Percentiles rank a stretch among this genome's conserved stretches.
Evolutionary conservation across 2,888 invertebrate genomes (phyloP).

Genomic region (Tenthredo livida): DNA sequence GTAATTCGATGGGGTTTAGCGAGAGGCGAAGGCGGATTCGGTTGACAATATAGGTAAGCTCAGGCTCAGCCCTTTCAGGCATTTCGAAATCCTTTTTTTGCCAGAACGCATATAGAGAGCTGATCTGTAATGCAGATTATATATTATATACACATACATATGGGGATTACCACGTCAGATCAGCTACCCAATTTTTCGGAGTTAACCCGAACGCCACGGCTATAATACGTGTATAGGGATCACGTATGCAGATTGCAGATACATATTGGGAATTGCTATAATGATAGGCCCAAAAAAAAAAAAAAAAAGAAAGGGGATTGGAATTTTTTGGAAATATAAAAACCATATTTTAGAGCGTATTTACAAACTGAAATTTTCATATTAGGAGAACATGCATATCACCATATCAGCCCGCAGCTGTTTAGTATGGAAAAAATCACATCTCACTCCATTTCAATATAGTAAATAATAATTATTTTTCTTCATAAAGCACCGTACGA

Average conservation of each 20-base stretch:
- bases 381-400: not conserved
- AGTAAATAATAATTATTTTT: not conserved
- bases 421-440: not conserved
- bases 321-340: not conserved
- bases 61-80: not conserved
- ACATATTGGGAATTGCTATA: slow-evolving; percentile 1
- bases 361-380: not conserved
- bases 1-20: slow-evolving; percentile 5
- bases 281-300: not conserved
- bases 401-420: not conserved
- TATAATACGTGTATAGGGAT: too few relatives aligned
- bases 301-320: not conserved
- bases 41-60: not conserved
- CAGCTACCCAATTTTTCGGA: not conserved
- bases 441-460: not conserved
- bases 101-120: not conserved
- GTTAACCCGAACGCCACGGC: not conserved
- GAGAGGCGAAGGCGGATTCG: slow-evolving; percentile 7
- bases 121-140: slow-evolving; percentile 28
- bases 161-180: slow-evolving; percentile 6
- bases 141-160: not conserved
- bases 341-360: not conserved
- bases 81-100: not conserved
- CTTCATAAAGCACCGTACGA: not conserved
- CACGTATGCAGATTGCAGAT: not conserved